Evolutionary conservation across 2,888 invertebrate genomes (phyloP).

Genomic region (Diplolepis rosae): DNA sequence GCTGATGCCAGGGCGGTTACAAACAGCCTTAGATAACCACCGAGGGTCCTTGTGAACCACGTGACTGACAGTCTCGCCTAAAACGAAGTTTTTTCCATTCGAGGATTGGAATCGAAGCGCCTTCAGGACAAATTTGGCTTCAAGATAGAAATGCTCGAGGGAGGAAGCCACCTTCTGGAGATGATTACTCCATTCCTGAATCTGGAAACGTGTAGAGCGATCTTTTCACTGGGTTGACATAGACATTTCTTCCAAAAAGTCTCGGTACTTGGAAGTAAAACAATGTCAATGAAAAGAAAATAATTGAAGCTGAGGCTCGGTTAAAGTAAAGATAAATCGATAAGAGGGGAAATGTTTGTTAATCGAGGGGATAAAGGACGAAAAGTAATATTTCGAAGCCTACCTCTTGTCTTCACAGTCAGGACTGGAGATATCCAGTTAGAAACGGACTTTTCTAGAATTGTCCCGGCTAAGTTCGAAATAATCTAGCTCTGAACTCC

Average conservation of each 20-base stretch:
- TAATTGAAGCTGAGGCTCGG: neutral
- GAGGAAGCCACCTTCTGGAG: neutral
- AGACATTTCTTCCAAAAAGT: neutral
- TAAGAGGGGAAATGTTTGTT: conserved; percentile 14
- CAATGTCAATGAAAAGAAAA: conserved; percentile 23
- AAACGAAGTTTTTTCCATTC: neutral
- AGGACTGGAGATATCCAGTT: conserved; percentile 58
- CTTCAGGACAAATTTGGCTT: neutral
- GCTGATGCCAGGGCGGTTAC: conserved; percentile 59
- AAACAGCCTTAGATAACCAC: conserved; percentile 6
- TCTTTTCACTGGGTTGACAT: neutral
- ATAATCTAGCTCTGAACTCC: conserved; percentile 52
- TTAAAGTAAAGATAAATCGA: neutral
- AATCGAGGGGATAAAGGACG: neutral
- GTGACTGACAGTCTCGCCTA: neutral
- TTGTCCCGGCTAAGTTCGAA: conserved; percentile 3
- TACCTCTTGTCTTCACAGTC: neutral
- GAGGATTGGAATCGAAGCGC: neutral
- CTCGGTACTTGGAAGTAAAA: neutral
- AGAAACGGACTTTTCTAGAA: conserved; percentile 44
- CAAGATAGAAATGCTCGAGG: neutral
- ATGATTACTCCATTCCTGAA: neutral
- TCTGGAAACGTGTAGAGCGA: too few species aligned
- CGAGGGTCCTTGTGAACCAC: neutral
- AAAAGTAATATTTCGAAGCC: conserved; percentile 8